Evolutionary conservation across 2,113 vertebrate genomes (phyloP), one percentile per base, ranked within the genome.

Genomic region (Oceanites oceanicus): DNA sequence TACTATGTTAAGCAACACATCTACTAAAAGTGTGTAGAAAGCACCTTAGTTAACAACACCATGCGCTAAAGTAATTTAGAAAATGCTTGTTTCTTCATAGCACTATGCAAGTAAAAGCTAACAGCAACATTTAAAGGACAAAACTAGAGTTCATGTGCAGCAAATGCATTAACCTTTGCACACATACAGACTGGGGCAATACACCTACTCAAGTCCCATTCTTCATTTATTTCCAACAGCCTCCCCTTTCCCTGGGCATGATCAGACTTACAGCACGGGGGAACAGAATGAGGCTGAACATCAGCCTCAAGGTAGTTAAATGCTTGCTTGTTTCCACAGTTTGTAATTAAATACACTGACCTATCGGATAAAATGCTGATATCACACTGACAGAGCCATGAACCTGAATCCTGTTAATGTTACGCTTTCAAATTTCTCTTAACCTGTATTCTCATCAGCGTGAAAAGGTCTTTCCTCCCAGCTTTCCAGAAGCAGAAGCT

Each of bases 341-440:
- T 90, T 68, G 79, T 88, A 92, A 92, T 94, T 80, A 93, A 89
- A 88, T 65, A 90, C 61, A 75, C 52, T 47, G 59, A 94, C 56
- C 76, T 74, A 50, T 40, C 1, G 6, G 61, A 65, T 59, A 71
- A 90, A 94, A 90, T 32, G 36, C 42, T 86, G 63, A 82, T 67
- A 96, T 62, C 89, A 66, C 40, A 90, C 26, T 86, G 88, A 49
- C 85, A 94, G 78, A 67, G 73, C 91, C 56, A 83, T 1, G 6
- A 92, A 93, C 74, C 56, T 73, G 34, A 95, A 71, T 87, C 63
- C 59, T 91, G 83, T 95, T 96, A 80, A 95, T 36, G 79, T 81
- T 91, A 93, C 32, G 86, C 67, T 89, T 79, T 7, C 26, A 72
- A 52, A 74, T 72, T 68, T 65, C 84, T 78, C 59, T 61, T 56